Evolutionary conservation across 2,113 vertebrate species (phyloP).

Genomic region (Malurus cyaneus): DNA sequence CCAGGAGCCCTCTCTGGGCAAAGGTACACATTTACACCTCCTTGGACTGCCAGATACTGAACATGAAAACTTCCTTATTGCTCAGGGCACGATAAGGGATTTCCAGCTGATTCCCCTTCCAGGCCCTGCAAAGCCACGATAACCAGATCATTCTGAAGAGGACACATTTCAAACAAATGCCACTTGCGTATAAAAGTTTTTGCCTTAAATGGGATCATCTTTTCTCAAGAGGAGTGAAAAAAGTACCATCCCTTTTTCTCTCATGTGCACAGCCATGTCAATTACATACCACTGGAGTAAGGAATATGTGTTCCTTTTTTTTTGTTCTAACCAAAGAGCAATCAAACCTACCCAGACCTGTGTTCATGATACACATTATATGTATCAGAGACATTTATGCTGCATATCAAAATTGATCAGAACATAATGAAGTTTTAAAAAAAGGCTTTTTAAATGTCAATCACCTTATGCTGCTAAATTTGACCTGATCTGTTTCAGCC

Average conservation of each 20-base stretch:
- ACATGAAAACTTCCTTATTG: neutral
- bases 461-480: neutral
- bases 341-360: conserved; percentile 7
- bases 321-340: conserved; percentile 28
- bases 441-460: neutral
- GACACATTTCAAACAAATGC: conserved; percentile 24
- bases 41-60: neutral
- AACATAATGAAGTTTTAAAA: conserved; percentile 7
- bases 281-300: neutral
- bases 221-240: neutral
- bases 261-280: neutral
- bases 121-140: neutral
- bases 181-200: neutral
- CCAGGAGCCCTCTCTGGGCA: neutral
- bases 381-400: neutral
- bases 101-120: neutral
- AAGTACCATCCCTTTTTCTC: neutral
- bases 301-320: neutral
- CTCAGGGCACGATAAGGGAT: neutral
- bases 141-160: neutral
- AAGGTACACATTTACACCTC: neutral
- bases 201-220: neutral
- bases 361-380: neutral
- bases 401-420: neutral
- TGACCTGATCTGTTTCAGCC: neutral